A percentile compares a stretch with the other conserved stretches of the same genome.
phyloP scores from a whole-genome alignment of 2,113 vertebrate species.

The Aspiorhynchus laticeps region DNA sequence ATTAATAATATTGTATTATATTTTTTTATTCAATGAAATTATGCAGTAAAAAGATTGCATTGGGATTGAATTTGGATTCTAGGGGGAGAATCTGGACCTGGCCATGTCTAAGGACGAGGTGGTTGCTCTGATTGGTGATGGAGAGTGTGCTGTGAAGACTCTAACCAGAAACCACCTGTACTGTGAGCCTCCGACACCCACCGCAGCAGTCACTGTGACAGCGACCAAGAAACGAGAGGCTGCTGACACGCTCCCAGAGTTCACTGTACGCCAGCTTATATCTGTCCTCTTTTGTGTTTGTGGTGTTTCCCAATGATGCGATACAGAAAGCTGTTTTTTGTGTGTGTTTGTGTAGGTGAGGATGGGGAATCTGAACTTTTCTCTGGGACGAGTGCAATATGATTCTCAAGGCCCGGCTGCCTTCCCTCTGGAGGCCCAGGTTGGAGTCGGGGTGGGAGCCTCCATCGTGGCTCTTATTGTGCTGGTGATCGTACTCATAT shows the following conservation, averaged over 20 bases:
- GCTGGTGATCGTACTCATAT: constrained; percentile 92
- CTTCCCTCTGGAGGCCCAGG: constrained; percentile 92
- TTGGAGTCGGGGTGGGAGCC: constrained; percentile 90
- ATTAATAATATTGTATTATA: background rate
- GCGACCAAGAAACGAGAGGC: constrained; percentile 79
- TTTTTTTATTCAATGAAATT: background rate
- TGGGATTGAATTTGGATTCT: background rate
- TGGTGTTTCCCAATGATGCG: background rate
- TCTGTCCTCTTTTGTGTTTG: no score
- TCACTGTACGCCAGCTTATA: constrained; percentile 81
- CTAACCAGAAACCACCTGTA: constrained; percentile 92
- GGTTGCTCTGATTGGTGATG: constrained; percentile 90
- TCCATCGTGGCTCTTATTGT: constrained; percentile 92
- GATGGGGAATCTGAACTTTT: constrained; percentile 93
- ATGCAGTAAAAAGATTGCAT: no score
- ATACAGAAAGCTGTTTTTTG: background rate
- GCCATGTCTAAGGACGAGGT: constrained; percentile 95
- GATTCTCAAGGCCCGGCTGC: constrained; percentile 86
- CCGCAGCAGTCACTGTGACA: constrained; percentile 81
- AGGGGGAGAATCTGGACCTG: constrained; percentile 93
- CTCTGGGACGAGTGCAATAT: constrained; percentile 88
- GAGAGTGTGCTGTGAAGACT: constrained; percentile 89
- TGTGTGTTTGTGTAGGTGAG: constrained; percentile 77
- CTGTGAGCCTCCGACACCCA: constrained; percentile 86
- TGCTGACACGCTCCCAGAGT: constrained; percentile 85